Evolutionary conservation across 2,797 vertebrate genomes (phyloP).

Genomic region (Lepus oiostolus): DNA sequence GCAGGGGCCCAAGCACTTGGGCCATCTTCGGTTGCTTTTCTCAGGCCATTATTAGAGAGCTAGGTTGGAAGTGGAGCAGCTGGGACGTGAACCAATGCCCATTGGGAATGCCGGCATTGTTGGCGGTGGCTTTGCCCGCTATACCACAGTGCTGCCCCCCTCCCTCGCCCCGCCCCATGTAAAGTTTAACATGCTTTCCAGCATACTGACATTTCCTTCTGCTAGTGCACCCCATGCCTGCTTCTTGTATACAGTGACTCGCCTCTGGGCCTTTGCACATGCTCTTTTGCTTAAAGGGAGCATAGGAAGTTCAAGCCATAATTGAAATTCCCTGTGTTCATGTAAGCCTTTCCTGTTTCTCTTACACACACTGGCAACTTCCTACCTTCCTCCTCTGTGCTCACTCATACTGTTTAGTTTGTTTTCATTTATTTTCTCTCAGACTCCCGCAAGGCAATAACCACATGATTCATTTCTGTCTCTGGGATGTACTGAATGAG

Average conservation of each 20-base stretch:
- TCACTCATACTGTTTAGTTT: neutral
- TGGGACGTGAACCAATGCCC: no score
- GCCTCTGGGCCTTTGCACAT: neutral
- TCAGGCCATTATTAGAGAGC: no score
- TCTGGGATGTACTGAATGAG: neutral
- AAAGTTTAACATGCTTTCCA: neutral
- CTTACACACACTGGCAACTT: neutral
- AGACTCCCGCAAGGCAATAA: neutral
- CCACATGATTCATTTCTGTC: neutral
- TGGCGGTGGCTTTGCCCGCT: no score
- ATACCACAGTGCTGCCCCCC: no score
- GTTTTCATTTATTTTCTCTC: conserved; percentile 18
- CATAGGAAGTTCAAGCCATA: neutral
- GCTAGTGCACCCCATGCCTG: neutral
- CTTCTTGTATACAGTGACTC: neutral
- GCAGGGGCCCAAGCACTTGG: no score
- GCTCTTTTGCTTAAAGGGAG: neutral
- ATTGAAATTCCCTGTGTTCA: neutral
- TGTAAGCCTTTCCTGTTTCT: neutral
- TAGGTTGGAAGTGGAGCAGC: no score
- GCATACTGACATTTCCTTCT: neutral
- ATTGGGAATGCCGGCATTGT: no score
- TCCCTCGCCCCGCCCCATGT: no score
- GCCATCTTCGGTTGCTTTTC: no score
- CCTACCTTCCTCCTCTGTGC: conserved; percentile 10